Evolutionary conservation across 2,113 vertebrate species (phyloP), one percentile per base, ranked within the genome.

Genomic region (Pterocles orientalis): DNA sequence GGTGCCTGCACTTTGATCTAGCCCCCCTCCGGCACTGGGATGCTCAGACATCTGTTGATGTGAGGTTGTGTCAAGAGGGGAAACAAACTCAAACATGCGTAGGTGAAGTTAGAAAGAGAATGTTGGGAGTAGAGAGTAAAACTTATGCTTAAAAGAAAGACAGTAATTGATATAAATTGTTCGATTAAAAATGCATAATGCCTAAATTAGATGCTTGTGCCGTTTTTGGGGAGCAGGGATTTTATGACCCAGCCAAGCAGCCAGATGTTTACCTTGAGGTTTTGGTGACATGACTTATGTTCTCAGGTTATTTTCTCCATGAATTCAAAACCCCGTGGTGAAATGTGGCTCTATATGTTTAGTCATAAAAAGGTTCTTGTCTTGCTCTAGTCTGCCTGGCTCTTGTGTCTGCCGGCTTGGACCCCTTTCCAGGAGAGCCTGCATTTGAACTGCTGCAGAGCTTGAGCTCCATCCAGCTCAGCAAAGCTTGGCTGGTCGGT

Each of bases 391-490:
- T 43, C 80, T 82, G 83, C 90, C 75, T 94, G 94, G 51, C 92
- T 95, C 90, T 77, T 3, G 57, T 76, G 90, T 90, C 77, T 95
- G 95, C 86, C 7, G 51, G 7, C 61, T 73, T 95, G 91, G 87
- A 93, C 88, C 48, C 72, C 24, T 79, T 92, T 90, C 48, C 48
- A 88, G 87, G 50, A 91, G 88, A 79, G 87, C 54, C 69, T 91
- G 92, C 92, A 64, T 88, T 84, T 85, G 71, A 85, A 34, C 75
- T 80, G 1, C 89, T 76, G 83, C 84, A 71, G 23, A 87, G 66
- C 85, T 77, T 90, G 95, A 91, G 95, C 89, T 86, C 58, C 85
- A 76, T 92, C 86, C 90, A 91, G 88, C 95, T 94, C 86, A 47
- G 95, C 34, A 79, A 78, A 75, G 88, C 86, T 95, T 95, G 94